A percentile compares a stretch with the other conserved stretches of the same genome.
phyloP scores from a whole-genome alignment of 2,888 invertebrate species.

The Drosophila planitibia region DNA sequence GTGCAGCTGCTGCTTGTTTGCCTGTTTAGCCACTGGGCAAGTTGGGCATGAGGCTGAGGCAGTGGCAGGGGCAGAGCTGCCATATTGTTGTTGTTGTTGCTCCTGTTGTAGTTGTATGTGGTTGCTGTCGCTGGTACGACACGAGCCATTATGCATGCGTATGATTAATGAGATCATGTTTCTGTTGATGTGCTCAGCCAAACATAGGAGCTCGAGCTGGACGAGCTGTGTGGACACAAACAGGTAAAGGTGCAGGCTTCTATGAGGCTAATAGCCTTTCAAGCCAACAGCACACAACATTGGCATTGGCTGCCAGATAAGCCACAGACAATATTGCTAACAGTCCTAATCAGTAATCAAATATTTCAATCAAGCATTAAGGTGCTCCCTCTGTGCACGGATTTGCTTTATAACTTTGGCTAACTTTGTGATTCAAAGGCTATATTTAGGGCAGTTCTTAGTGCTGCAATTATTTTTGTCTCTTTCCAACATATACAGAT shows the following conservation, averaged over 20 bases:
- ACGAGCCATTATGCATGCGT: conserved; percentile 75
- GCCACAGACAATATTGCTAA: conserved; percentile 44
- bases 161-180: conserved; percentile 79
- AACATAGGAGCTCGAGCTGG: conserved; percentile 8
- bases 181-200: conserved; percentile 63
- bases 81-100: conserved; percentile 35
- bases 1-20: conserved; percentile 24
- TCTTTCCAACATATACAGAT: not conserved
- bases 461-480: not conserved
- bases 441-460: not conserved
- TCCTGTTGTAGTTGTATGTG: conserved; percentile 15
- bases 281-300: conserved; percentile 27
- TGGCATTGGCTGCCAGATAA: conserved; percentile 24
- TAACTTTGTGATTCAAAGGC: not conserved
- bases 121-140: conserved; percentile 51
- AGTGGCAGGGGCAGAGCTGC: not conserved
- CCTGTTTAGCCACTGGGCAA: conserved; percentile 35
- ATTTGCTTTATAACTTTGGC: conserved; percentile 15
- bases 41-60: not conserved
- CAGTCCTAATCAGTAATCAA: conserved; percentile 53
- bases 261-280: conserved; percentile 49
- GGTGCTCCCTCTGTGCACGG: not conserved
- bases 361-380: conserved; percentile 44
- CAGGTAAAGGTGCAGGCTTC: conserved; percentile 12
- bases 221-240: conserved; percentile 1